Conservation (phyloP, 1,140 invertebrate species). For the Centruroides vittatus region DNA sequence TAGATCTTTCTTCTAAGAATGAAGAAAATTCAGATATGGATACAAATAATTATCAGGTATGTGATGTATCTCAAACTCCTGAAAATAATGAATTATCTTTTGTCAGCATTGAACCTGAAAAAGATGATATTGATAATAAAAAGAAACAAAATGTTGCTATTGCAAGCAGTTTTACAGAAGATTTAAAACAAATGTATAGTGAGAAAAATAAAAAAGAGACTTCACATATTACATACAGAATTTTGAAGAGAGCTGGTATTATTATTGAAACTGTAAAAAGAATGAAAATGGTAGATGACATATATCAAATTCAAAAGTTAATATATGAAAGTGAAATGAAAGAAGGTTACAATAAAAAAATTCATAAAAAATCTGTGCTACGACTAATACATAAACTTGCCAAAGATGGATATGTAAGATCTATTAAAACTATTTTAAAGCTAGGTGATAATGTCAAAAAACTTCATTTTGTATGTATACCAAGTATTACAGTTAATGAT, state of each 20-base stretch:
- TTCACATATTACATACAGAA: conserved; percentile 22
- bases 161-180: neutral
- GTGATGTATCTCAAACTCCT: neutral
- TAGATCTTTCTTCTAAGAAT: neutral
- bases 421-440: conserved; percentile 39
- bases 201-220: conserved; percentile 20
- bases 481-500: conserved; percentile 35
- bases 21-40: neutral
- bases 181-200: conserved; percentile 20
- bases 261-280: conserved; percentile 42
- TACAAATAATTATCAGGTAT: neutral
- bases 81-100: neutral
- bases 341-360: conserved; percentile 38
- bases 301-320: conserved; percentile 38
- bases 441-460: conserved; percentile 32
- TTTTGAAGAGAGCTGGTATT: conserved; percentile 40
- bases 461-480: conserved; percentile 42
- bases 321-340: conserved; percentile 36
- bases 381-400: conserved; percentile 40
- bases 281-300: conserved; percentile 40
- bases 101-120: no score
- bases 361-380: conserved; percentile 45
- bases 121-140: no score
- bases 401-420: conserved; percentile 42
- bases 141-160: no score